These are phyloP conservation scores for Lipophrys pholis DNA, from an alignment of 2,113 vertebrate genomes.

Conservation along the genomic window DNA sequence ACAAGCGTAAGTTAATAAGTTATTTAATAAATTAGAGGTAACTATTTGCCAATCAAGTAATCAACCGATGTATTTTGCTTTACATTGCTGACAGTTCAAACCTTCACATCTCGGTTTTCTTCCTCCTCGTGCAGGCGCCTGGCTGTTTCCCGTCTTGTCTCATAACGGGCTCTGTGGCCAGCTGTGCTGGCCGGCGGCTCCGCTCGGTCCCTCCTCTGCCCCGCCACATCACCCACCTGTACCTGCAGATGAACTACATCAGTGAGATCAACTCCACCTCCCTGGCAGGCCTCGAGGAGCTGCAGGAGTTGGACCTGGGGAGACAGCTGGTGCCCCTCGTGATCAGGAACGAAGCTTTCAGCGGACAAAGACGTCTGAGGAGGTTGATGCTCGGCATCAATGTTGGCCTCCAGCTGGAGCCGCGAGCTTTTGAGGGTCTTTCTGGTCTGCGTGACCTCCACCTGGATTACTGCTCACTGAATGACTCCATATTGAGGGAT, in stretches of 20 bases:
- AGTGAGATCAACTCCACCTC: slow-evolving; percentile 77
- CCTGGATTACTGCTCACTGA: slow-evolving; percentile 81
- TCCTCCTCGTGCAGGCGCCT: slow-evolving; percentile 50
- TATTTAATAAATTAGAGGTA: too few species aligned
- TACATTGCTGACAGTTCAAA: too few species aligned
- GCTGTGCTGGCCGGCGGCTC: slow-evolving; percentile 75
- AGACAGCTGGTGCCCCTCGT: slow-evolving; percentile 68
- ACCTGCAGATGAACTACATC: slow-evolving; percentile 84
- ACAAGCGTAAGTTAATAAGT: too few species aligned
- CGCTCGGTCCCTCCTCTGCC: slow-evolving; percentile 80
- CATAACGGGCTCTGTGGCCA: slow-evolving; percentile 51
- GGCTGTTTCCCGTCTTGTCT: slow-evolving; percentile 67
- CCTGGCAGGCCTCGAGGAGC: slow-evolving; percentile 79
- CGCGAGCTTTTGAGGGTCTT: slow-evolving; percentile 85
- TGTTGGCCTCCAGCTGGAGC: slow-evolving; percentile 73
- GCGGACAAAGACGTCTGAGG: slow-evolving; percentile 79
- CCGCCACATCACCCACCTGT: slow-evolving; percentile 73
- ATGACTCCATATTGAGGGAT: slow-evolving; percentile 80
- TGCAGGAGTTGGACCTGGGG: slow-evolving; percentile 81
- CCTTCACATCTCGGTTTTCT: not conserved
- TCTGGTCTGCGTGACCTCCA: slow-evolving; percentile 74
- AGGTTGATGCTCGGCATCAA: slow-evolving; percentile 82
- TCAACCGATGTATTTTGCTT: too few species aligned
- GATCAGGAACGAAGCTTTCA: slow-evolving; percentile 85
- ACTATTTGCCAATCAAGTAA: too few species aligned